These are phyloP conservation scores for Pteruthius melanotis DNA, from an alignment of 2,113 vertebrate genomes.

Conservation along the genomic window DNA sequence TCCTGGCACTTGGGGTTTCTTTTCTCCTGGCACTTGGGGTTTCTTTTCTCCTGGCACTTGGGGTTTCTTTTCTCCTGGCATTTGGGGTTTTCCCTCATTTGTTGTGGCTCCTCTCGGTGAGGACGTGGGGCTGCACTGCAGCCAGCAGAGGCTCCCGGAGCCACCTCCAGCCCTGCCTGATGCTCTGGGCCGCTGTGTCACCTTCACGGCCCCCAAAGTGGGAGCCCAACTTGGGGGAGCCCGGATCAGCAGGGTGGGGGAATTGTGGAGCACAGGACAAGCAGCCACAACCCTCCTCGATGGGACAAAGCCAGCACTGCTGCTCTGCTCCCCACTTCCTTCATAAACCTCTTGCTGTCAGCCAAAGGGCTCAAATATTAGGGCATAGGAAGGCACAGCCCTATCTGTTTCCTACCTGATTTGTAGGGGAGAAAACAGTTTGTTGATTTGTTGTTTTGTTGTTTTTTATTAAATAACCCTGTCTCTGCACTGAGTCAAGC, in stretches of 20 bases:
- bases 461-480: no score
- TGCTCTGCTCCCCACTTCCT: no score
- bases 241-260: accelerated
- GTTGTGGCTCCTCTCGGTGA: accelerated
- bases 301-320: background rate
- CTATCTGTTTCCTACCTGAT: background rate
- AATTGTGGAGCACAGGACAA: background rate
- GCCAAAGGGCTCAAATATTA: background rate
- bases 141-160: background rate
- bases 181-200: background rate
- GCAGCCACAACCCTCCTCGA: accelerated
- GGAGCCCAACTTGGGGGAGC: accelerated
- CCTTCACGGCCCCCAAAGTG: background rate
- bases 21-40: background rate
- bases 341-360: background rate
- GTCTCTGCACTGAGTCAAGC: accelerated
- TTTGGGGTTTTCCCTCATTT: background rate
- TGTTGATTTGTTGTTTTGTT: no score
- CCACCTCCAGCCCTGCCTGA: background rate
- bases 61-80: background rate
- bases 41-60: background rate
- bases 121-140: background rate
- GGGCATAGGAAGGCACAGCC: background rate
- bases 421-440: no score
- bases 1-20: background rate